These are phyloP conservation scores for Rhinatrema bivittatum DNA, from an alignment of 2,797 vertebrate genomes.

Conservation along the genomic window DNA sequence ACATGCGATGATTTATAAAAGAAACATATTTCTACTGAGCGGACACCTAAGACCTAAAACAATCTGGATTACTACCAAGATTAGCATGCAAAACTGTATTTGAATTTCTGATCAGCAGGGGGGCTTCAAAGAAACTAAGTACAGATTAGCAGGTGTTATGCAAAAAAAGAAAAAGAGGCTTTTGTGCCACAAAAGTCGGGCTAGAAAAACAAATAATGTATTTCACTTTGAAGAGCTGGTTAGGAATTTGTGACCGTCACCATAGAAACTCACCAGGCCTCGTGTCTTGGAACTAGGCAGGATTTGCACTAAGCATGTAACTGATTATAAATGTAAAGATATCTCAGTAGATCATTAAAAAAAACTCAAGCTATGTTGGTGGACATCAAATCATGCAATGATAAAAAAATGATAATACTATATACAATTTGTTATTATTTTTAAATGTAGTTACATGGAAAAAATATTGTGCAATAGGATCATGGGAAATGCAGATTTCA, in stretches of 20 bases:
- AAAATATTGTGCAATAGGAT: no score
- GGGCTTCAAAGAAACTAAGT: conserved; percentile 68
- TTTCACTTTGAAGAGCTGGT: conserved; percentile 75
- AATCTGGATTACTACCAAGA: conserved; percentile 77
- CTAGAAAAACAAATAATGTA: conserved; percentile 94
- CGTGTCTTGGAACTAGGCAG: conserved; percentile 34
- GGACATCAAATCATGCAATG: no score
- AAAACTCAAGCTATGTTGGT: no score
- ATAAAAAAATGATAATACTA: no score
- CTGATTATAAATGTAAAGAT: no score
- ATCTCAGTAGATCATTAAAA: no score
- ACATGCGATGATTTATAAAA: conserved; percentile 29
- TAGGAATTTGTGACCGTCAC: conserved; percentile 77
- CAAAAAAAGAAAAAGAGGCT: conserved; percentile 53
- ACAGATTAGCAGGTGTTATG: conserved; percentile 84
- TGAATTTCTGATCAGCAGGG: conserved; percentile 78
- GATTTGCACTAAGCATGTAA: no score
- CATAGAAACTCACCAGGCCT: conserved; percentile 73
- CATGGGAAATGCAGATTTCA: no score
- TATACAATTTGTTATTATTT: no score
- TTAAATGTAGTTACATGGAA: no score
- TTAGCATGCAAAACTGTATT: conserved; percentile 84
- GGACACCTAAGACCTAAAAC: conserved; percentile 56
- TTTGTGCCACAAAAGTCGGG: conserved; percentile 77
- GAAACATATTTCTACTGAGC: conserved; percentile 69